These are phyloP conservation scores for Laticauda laticaudata DNA, from an alignment of 2,113 vertebrate species.

Conservation along the genomic window DNA sequence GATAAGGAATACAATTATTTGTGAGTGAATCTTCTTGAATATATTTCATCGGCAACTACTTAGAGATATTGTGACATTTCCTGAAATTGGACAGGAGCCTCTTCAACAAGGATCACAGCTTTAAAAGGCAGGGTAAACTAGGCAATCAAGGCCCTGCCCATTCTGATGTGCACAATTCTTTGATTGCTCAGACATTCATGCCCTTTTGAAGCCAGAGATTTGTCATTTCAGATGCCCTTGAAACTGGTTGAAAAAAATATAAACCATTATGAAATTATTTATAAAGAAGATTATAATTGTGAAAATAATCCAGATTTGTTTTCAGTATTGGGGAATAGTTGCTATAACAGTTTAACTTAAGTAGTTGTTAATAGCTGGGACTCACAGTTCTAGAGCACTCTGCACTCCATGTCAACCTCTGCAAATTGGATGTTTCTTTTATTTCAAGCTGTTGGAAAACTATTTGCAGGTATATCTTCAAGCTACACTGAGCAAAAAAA, in stretches of 20 bases:
- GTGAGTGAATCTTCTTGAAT: conserved; percentile 34
- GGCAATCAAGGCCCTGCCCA: not conserved
- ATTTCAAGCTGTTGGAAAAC: not conserved
- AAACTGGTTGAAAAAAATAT: not conserved
- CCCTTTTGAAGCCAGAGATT: not conserved
- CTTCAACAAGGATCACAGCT: not conserved
- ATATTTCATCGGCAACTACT: conserved; percentile 53
- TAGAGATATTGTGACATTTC: conserved; percentile 31
- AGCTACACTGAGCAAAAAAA: not conserved
- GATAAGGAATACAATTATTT: conserved; percentile 8
- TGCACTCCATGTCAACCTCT: not conserved
- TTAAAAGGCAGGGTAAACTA: not conserved
- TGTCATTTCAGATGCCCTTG: not conserved
- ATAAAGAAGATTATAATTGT: not conserved
- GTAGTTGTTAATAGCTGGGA: not conserved
- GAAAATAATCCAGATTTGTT: not conserved
- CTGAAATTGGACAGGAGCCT: conserved; percentile 33
- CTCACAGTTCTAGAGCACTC: not conserved
- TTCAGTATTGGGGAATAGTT: not conserved
- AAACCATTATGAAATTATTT: not conserved
- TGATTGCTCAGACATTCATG: not conserved
- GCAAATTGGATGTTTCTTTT: not conserved
- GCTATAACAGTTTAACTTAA: not conserved
- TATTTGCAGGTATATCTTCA: not conserved
- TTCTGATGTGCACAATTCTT: not conserved